Evolutionary conservation across 2,113 vertebrate species (phyloP), one percentile per base, ranked within the genome.

Genomic region (Cnemophilus loriae): DNA sequence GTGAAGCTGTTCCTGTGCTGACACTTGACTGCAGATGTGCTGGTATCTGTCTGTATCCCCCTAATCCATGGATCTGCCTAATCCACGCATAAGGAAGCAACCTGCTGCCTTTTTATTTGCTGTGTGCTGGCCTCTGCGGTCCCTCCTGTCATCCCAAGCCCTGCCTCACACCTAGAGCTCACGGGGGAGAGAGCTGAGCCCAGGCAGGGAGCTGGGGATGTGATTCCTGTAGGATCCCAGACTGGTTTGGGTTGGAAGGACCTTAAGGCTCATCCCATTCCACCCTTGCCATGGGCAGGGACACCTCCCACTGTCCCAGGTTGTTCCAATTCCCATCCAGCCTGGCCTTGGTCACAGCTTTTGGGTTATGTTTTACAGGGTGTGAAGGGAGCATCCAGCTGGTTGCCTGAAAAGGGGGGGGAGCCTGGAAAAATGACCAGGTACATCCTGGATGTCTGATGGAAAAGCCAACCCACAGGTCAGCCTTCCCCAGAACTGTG

Each of bases 11-110:
- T 87, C 55, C 80, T 49, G 3, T n/a, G 56, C 69, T 84, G 84
- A 57, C 60, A 41, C n/a, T 49, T 47, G 59, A 22, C 4, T 1
- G 68, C 23, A 27, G 81, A 47, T 87, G 56, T 49, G 73, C 41
- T 74, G 67, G 20, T 84, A 53, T 5, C 64, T 20, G 22, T 55
- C 13, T 33, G 53, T 5, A 49, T 32, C 41, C 32, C 2, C 23
- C 49, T 60, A 22, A 79, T 67, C 63, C 71, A 0, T 9, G 28
- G 0, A 5, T 32, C 26, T 5, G 0, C 21, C 53, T 9, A n/a
- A 65, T 74, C 69, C 74, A 3, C 16, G 56, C 35, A 18, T 3
- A 1, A 39, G 65, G 63, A 42, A 46, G 9, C 15, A 22, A 17
- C 41, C 33, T 47, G 27, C 55, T 70, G 47, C n/a, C 4, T 24